Percentiles rank a stretch among this genome's conserved stretches.
phyloP scores from a whole-genome alignment of 2,113 vertebrate species.

The Ammodytes marinus region DNA sequence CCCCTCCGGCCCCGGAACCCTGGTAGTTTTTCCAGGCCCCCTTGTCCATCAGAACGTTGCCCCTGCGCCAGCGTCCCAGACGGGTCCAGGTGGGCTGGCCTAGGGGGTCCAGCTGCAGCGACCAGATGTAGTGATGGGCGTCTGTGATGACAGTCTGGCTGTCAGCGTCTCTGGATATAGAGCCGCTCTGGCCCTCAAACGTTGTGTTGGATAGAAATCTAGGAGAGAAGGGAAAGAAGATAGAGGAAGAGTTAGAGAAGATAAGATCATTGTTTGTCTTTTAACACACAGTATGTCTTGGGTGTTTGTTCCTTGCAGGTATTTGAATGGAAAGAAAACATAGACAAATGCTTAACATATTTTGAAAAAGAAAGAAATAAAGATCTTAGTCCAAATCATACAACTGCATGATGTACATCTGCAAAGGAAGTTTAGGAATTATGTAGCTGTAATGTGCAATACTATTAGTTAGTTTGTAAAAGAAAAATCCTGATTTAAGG shows the following conservation, averaged over 20 bases:
- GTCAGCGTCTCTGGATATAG: slow-evolving; percentile 62
- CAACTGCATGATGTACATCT: slow-evolving; percentile 19
- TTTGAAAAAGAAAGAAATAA: neutral
- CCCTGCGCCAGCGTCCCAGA: slow-evolving; percentile 75
- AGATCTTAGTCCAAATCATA: too few relatives aligned
- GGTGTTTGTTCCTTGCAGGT: neutral
- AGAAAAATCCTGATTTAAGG: slow-evolving; percentile 39
- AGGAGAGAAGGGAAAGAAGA: neutral
- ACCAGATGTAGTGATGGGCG: slow-evolving; percentile 83
- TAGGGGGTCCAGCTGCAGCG: slow-evolving; percentile 92
- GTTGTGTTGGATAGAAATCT: slow-evolving; percentile 96
- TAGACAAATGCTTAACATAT: neutral
- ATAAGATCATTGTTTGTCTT: neutral
- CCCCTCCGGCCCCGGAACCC: slow-evolving; percentile 61
- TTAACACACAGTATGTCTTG: neutral
- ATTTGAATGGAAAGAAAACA: neutral
- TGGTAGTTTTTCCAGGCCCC: slow-evolving; percentile 83
- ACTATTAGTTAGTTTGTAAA: slow-evolving; percentile 37
- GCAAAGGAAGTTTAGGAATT: slow-evolving; percentile 18
- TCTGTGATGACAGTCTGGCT: slow-evolving; percentile 87
- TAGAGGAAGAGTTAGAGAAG: neutral
- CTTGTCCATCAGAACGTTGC: slow-evolving; percentile 88
- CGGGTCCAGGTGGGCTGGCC: slow-evolving; percentile 94
- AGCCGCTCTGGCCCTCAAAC: slow-evolving; percentile 90
- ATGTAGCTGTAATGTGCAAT: slow-evolving; percentile 6